A percentile compares a stretch with the other conserved stretches of the same genome.
Evolutionary conservation across 1,140 invertebrate species (phyloP).

Genomic region (Drosophila pseudoobscura): DNA sequence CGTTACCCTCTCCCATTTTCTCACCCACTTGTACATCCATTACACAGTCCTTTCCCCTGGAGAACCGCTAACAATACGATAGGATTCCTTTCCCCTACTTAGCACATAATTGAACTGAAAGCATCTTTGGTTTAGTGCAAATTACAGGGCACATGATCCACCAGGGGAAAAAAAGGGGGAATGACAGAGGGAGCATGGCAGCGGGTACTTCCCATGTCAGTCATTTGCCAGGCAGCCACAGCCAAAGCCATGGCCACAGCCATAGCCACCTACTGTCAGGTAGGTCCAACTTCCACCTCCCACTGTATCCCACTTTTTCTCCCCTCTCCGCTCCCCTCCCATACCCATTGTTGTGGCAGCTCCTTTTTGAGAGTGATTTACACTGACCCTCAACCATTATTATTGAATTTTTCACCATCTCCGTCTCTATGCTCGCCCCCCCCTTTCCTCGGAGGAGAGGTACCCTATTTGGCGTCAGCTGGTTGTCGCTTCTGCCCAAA

Average conservation of each 20-base stretch:
- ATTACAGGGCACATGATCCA: slow-evolving; percentile 42
- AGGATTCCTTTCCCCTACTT: slow-evolving; percentile 54
- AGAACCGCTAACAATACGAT: no score
- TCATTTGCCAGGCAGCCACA: slow-evolving; percentile 59
- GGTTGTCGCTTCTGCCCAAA: slow-evolving; percentile 69
- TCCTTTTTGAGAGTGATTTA: slow-evolving; percentile 55
- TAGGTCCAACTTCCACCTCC: slow-evolving; percentile 1
- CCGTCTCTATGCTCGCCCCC: neutral
- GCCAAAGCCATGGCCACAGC: slow-evolving; percentile 13
- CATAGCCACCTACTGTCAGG: slow-evolving; percentile 28
- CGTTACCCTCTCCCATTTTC: no score
- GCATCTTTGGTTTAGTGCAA: slow-evolving; percentile 54
- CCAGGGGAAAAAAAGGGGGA: neutral
- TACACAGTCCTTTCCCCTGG: no score
- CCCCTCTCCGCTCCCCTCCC: no score
- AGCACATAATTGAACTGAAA: slow-evolving; percentile 74
- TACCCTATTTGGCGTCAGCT: slow-evolving; percentile 57
- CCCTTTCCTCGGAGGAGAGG: no score
- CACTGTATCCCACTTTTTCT: no score
- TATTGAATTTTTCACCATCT: slow-evolving; percentile 58
- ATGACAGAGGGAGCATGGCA: neutral
- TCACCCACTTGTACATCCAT: no score
- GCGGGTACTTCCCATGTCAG: slow-evolving; percentile 72
- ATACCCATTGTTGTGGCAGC: neutral
- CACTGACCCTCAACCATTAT: slow-evolving; percentile 66